Percentiles rank a stretch among this genome's conserved stretches.
Conservation (phyloP, 2,888 invertebrate species). For the Mythimna loreyi region DNA sequence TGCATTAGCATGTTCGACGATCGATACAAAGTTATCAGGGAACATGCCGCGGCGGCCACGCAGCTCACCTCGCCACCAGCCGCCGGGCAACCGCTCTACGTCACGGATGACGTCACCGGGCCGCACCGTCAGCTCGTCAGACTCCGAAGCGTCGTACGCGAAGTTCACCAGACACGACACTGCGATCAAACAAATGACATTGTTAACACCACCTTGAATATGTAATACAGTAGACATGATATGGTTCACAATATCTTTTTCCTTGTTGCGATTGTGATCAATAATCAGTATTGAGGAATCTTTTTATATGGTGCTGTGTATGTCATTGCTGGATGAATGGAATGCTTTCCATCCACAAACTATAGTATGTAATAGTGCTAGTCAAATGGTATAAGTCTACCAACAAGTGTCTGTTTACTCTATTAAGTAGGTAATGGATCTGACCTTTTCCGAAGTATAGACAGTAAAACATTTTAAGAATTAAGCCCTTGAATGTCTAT, state of each 20-base stretch:
- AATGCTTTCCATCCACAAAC: no score
- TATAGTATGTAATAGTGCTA: not conserved
- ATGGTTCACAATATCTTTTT: conserved; percentile 39
- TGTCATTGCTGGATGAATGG: not conserved
- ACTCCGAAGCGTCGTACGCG: conserved; percentile 96
- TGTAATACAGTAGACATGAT: conserved; percentile 47
- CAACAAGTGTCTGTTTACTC: not conserved
- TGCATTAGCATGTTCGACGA: conserved; percentile 85
- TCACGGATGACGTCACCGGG: conserved; percentile 96
- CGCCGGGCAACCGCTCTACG: conserved; percentile 94
- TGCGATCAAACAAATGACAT: conserved; percentile 71
- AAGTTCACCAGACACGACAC: conserved; percentile 96
- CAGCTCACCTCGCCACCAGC: conserved; percentile 98
- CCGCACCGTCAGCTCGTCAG: conserved; percentile 95
- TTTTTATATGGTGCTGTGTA: conserved; percentile 3
- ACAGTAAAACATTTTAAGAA: not conserved
- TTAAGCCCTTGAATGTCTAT: no score
- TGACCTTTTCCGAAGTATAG: not conserved
- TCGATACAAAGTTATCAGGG: conserved; percentile 97
- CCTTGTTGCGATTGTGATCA: conserved; percentile 6
- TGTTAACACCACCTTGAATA: conserved; percentile 57
- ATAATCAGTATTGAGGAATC: not conserved
- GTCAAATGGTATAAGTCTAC: not conserved
- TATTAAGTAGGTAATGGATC: no score
- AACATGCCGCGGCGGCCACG: conserved; percentile 96